Evolutionary conservation across 2,797 vertebrate genomes (phyloP), one percentile per base, ranked within the genome.

Genomic region (Sternotherus odoratus): DNA sequence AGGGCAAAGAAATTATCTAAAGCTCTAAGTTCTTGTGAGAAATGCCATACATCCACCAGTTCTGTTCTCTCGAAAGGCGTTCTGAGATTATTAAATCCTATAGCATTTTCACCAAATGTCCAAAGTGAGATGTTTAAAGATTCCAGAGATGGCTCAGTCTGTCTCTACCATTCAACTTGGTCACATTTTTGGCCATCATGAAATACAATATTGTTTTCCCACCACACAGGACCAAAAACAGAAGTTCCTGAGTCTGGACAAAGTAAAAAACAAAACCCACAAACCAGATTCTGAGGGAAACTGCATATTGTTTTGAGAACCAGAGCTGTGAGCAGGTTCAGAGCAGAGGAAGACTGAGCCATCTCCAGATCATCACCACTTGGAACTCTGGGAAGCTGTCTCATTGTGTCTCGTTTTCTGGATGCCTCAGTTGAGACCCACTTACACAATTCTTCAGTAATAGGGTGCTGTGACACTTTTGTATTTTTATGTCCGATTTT

Each of bases 131-230:
- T 93, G 90, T 92, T 96, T 90, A 93, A 85, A 8, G 94, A 88
- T 49, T 87, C 85, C 63, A 84, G 88, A 86, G 90, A 69, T 92
- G 33, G 82, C 85, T 96, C 93, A 92, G 93, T 96, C 92, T 97
- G 88, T 94, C 89, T 89, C 89, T 96, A 88, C 94, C 85, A 91
- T 96, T 95, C 95, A 90, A 24, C 39, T 91, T 90, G 79, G 84
- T 94, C 88, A 39, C 48, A 23, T 93, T 78, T 84, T 91, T 94
- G 60, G 83, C 86, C 92, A 83, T 46, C 85, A 92, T 80, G 33
- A 91, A 90, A 53, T 77, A 90, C 43, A 30, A 48, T 63, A 36
- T 39, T 39, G 78, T 66, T 96, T 87, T 92, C 80, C 63, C 79
- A 80, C 49, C 1, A 0, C 15, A 94, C 78, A 53, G 17, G n/a